Conservation (phyloP, 2,888 invertebrate species). For the Hemicrepidius hirtus region DNA sequence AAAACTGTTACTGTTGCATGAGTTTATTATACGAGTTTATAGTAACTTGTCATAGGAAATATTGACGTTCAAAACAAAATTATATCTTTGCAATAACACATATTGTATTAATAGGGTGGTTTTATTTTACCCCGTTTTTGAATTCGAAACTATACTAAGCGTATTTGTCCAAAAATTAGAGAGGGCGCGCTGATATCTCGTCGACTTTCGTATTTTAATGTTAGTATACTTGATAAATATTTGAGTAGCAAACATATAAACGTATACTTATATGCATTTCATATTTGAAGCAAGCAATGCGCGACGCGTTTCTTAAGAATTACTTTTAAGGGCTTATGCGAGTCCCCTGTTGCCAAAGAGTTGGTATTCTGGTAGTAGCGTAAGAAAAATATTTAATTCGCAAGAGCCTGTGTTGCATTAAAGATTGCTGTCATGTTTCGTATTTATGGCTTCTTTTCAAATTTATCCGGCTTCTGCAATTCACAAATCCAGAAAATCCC, state of each 20-base stretch:
- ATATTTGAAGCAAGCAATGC: neutral
- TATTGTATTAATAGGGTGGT: too few relatives aligned
- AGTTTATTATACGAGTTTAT: too few relatives aligned
- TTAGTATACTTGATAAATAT: neutral
- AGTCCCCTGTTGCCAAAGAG: neutral
- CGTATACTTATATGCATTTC: neutral
- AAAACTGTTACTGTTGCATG: too few relatives aligned
- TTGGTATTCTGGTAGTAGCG: neutral
- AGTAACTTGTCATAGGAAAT: too few relatives aligned
- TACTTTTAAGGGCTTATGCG: constrained; percentile 7
- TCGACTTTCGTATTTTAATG: too few relatives aligned
- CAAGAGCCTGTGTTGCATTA: constrained; percentile 9
- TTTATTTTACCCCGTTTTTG: too few relatives aligned
- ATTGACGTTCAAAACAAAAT: too few relatives aligned
- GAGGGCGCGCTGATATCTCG: too few relatives aligned
- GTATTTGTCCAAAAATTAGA: too few relatives aligned
- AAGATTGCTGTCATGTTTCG: constrained; percentile 22
- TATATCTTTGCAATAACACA: too few relatives aligned
- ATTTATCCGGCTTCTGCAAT: constrained; percentile 27
- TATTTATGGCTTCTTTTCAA: constrained; percentile 29
- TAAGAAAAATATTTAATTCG: constrained; percentile 22
- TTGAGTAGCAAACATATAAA: constrained; percentile 8
- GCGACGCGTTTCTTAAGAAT: constrained; percentile 4
- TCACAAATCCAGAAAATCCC: constrained; percentile 23
- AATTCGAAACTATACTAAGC: too few relatives aligned